These are phyloP conservation scores for Bufo gargarizans DNA, from an alignment of 2,113 vertebrate genomes.

Conservation along the genomic window DNA sequence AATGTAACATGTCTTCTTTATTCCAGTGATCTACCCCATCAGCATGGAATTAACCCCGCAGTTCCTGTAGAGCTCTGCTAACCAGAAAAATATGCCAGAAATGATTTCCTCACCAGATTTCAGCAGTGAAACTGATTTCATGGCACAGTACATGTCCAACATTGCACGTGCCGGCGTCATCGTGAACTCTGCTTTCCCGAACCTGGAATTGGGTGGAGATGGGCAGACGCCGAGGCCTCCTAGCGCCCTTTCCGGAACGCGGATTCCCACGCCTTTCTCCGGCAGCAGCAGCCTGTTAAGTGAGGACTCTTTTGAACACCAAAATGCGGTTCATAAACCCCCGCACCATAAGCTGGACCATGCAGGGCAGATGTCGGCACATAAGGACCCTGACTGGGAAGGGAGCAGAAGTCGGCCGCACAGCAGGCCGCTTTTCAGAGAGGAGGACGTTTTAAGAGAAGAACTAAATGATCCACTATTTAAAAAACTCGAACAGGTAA, in stretches of 20 bases:
- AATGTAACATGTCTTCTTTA: neutral
- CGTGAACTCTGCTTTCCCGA: conserved; percentile 71
- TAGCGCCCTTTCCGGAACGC: conserved; percentile 70
- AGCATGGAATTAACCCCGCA: neutral
- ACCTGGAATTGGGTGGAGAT: conserved; percentile 66
- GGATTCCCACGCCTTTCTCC: conserved; percentile 71
- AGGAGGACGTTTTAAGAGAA: conserved; percentile 62
- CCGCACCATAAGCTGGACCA: conserved; percentile 54
- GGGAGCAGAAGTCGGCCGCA: conserved; percentile 55
- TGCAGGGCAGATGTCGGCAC: conserved; percentile 33
- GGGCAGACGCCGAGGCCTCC: conserved; percentile 57
- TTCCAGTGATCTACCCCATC: neutral
- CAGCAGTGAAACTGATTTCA: conserved; percentile 73
- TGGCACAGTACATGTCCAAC: conserved; percentile 78
- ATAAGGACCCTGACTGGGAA: conserved; percentile 57
- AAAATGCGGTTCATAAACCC: conserved; percentile 59
- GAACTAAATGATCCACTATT: conserved; percentile 70
- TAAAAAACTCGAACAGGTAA: conserved; percentile 87
- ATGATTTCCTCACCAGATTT: conserved; percentile 81
- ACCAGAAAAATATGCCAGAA: conserved; percentile 55
- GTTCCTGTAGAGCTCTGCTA: neutral
- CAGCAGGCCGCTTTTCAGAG: conserved; percentile 6
- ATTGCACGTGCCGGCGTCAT: conserved; percentile 84
- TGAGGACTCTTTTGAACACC: conserved; percentile 70
- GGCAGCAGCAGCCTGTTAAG: conserved; percentile 75